Evolutionary conservation across 2,888 invertebrate species (phyloP), one percentile per base, ranked within the genome.

Genomic region (Empis stercorea): DNA sequence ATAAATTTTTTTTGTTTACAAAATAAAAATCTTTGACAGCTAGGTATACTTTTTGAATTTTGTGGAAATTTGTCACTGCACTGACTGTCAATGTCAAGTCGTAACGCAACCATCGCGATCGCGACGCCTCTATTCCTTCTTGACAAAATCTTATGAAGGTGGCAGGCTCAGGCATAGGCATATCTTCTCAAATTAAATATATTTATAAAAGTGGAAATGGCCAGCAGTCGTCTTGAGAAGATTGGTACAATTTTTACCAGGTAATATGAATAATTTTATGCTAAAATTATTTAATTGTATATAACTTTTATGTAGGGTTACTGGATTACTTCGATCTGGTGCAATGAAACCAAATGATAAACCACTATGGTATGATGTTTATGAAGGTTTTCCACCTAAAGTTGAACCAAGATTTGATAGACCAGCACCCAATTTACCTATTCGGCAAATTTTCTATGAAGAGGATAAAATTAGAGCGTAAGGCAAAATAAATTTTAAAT

Each of bases 341-440:
- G 92, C 86, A 4, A 72, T 94, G 65, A 82, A 79, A 61, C 72
- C 79, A 48, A 81, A 84, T 55, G 91, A 95, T 58, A 76, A 84
- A 53, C 97, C 97, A 0, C 50, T 96, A 10, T 97, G 97, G 97
- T 92, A 84, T 63, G 87, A 91, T 62, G 72, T 97, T 17, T 96
- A 94, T 64, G 79, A 80, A 67, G 80, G 85, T 1, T 93, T 92
- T 71, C 96, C 96, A 9, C 96, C 97, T 2, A 79, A 80, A 54
- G 69, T 79, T 40, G 87, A 89, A 59, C 96, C 96, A 7, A 73
- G 74, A 51, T 87, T 75, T 68, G 82, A 85, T 54, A 75, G 82
- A 59, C 76, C 79, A 6, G 75, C 73, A 30, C 75, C 79, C 1
- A 75, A 78, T 49, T 69, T 75, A 10, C 72, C 77, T 11, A 66